Percentiles rank a stretch among this genome's conserved stretches.
Conservation (phyloP, 2,797 vertebrate genomes). For the Phrynocephalus forsythii region DNA sequence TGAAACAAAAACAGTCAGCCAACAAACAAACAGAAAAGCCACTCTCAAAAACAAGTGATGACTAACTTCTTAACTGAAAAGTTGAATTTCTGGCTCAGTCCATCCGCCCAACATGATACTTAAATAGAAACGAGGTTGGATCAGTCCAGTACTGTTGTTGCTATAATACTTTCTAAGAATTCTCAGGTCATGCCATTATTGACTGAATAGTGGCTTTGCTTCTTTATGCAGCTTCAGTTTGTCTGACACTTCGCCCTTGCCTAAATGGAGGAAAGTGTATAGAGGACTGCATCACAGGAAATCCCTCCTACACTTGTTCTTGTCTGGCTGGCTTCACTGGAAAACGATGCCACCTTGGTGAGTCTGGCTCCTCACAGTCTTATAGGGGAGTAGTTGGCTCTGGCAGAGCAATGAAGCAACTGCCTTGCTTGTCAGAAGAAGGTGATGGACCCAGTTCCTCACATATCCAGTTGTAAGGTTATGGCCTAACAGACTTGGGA, state of each 20-base stretch:
- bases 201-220: not conserved
- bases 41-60: not conserved
- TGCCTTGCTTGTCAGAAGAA: not conserved
- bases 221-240: slow-evolving; percentile 87
- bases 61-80: not conserved
- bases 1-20: not conserved
- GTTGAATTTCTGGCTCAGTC: not conserved
- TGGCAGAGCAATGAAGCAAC: not conserved
- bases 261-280: slow-evolving; percentile 94
- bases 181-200: too few relatives aligned
- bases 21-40: too few relatives aligned
- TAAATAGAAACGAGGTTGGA: not conserved
- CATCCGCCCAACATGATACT: not conserved
- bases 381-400: not conserved
- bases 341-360: slow-evolving; percentile 91
- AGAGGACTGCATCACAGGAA: slow-evolving; percentile 94
- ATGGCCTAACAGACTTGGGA: not conserved
- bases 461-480: too few relatives aligned
- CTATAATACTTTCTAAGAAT: not conserved
- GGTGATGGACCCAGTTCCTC: not conserved
- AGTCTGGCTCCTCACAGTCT: slow-evolving; percentile 61
- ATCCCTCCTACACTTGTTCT: slow-evolving; percentile 95
- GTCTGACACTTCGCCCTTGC: slow-evolving; percentile 92
- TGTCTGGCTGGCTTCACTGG: slow-evolving; percentile 94
- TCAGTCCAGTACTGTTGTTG: not conserved